phyloP scores from a whole-genome alignment of 1,140 invertebrate species.

The Atopsyche davidsoni region DNA sequence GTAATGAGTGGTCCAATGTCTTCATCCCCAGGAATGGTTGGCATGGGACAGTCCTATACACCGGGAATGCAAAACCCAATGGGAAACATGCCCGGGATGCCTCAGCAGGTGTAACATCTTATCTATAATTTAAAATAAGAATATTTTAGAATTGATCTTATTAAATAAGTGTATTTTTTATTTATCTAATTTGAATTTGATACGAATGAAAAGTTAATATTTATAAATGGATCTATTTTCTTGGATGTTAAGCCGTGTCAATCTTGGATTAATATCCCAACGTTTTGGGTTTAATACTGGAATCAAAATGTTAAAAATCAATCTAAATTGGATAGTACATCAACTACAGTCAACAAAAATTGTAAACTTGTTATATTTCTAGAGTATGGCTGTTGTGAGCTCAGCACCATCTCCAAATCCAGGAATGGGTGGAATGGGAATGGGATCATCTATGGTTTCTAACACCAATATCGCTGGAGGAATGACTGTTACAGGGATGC shows the following conservation, averaged over 20 bases:
- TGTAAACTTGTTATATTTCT: constrained; percentile 29
- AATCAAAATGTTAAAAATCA: too few species aligned
- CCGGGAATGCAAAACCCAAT: constrained; percentile 45
- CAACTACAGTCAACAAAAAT: too few species aligned
- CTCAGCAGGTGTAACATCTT: constrained; percentile 41
- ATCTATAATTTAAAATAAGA: too few species aligned
- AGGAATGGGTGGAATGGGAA: constrained; percentile 26
- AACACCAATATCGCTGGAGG: constrained; percentile 11
- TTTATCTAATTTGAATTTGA: too few species aligned
- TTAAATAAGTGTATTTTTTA: too few species aligned
- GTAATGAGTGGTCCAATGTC: constrained; percentile 45
- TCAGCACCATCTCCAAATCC: constrained; percentile 27
- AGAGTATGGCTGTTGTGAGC: constrained; percentile 38
- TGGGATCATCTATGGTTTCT: constrained; percentile 15
- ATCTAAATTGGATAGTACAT: too few species aligned
- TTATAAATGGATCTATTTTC: too few species aligned
- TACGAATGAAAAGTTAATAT: too few species aligned
- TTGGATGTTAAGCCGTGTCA: too few species aligned
- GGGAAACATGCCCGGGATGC: constrained; percentile 43
- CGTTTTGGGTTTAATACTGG: too few species aligned
- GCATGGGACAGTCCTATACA: constrained; percentile 45
- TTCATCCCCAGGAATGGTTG: constrained; percentile 38
- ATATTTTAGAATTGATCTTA: too few species aligned
- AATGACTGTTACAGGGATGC: constrained; percentile 10
- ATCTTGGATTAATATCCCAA: too few species aligned